Base-by-base conservation (phyloP, 2,888 invertebrate species). In the Sycophila texana region DNA sequence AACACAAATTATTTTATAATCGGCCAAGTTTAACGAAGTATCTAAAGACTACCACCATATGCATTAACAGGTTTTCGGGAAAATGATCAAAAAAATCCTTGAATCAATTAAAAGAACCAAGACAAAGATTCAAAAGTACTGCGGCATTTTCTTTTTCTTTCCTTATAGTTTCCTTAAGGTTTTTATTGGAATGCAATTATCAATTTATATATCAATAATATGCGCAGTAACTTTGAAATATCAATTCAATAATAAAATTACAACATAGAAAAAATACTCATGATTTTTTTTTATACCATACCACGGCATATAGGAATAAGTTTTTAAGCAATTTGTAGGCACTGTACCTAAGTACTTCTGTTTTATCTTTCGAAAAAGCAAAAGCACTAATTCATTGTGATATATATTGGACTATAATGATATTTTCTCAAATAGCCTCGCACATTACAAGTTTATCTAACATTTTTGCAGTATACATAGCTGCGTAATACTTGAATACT, bases 281-380 rank as follows among this genome's bases (percentile, higher is more conserved):
- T 81, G 65, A 67, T 80, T 74, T 81, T 80, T 58, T 74, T 84
- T 78, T 68, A 83, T 72, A 73, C 82, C 84, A 83, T 82, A 83
- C 79, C 82, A 81, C 81, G 84, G 84, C 82, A 81, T 82, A 83
- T 85, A 83, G 85, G 83, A 82, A 83, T 84, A 84, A 73, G 60
- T 82, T 73, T 80, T 82, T 77, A 83, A 84, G 82, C 81, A 84
- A 83, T 86, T 82, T 83, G 76, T 85, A 86, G 86, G 86, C 86
- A 87, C 85, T 86, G 84, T 84, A 83, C 84, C 77, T 82, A 86
- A 85, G 84, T 85, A 84, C 85, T 85, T 85, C 84, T 84, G 84
- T 84, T 85, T 85, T 83, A 81, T 85, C 83, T 81, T 83, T 84
- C 82, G 83, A 84, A 81, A 85, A 86, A 87, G 85, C 86, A 86